Percentiles rank a stretch among this genome's conserved stretches.
Conservation (phyloP, 2,888 invertebrate species). For the Eupeodes luniger region DNA sequence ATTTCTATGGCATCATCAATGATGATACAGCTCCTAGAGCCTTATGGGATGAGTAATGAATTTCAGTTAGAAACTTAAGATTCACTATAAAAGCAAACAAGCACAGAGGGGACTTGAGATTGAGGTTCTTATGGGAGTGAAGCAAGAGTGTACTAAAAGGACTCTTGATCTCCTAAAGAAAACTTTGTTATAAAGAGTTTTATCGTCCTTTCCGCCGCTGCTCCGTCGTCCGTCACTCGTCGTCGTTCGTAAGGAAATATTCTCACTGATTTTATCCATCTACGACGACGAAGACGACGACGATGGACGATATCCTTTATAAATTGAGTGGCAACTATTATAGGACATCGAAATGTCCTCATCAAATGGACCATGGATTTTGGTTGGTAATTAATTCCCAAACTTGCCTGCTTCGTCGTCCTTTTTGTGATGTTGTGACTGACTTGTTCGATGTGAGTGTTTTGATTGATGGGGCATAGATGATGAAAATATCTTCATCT, state of each 20-base stretch:
- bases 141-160: background rate
- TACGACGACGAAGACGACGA: too few species aligned
- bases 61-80: constrained; percentile 25
- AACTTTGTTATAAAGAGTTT: constrained; percentile 1
- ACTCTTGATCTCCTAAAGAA: background rate
- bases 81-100: constrained; percentile 24
- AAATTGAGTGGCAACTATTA: constrained; percentile 21
- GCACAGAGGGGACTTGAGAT: background rate
- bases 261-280: background rate
- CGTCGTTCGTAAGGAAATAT: background rate
- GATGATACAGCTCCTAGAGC: background rate
- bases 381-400: constrained; percentile 34
- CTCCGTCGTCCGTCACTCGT: too few species aligned
- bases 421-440: too few species aligned
- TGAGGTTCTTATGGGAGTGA: background rate
- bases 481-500: background rate
- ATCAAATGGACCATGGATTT: constrained; percentile 33
- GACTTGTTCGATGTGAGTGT: too few species aligned
- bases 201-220: too few species aligned
- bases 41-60: constrained; percentile 31
- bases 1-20: constrained; percentile 33
- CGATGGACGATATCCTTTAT: background rate
- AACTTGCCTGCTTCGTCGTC: background rate
- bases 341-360: constrained; percentile 17
- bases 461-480: constrained; percentile 18